These are phyloP conservation scores for Myathropa florea DNA, from an alignment of 2,888 invertebrate species.

Conservation along the genomic window DNA sequence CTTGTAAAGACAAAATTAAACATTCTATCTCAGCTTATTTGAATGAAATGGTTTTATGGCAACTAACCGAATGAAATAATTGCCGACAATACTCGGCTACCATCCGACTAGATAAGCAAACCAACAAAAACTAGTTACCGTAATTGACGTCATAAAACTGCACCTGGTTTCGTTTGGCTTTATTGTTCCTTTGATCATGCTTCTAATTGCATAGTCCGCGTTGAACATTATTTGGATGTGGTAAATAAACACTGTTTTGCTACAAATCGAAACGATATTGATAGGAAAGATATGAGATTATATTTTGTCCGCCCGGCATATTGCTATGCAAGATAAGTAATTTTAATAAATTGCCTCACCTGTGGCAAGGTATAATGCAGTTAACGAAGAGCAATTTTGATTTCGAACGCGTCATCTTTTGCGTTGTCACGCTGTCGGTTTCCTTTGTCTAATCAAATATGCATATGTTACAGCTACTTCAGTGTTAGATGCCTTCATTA, in stretches of 20 bases:
- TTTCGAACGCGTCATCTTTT: not conserved
- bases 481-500: too few species aligned
- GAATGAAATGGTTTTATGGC: too few species aligned
- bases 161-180: not conserved
- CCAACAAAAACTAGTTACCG: not conserved
- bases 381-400: not conserved
- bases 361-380: not conserved
- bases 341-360: not conserved
- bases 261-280: not conserved
- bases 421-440: not conserved
- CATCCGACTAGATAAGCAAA: not conserved
- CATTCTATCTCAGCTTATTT: too few species aligned
- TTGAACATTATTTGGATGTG: not conserved
- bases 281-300: not conserved
- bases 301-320: not conserved
- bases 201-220: not conserved
- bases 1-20: too few species aligned
- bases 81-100: too few species aligned
- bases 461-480: too few species aligned
- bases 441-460: not conserved
- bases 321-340: not conserved
- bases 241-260: not conserved
- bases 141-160: not conserved
- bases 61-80: too few species aligned
- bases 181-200: not conserved